These are phyloP conservation scores for Borostomias antarcticus DNA, from an alignment of 2,797 vertebrate genomes.

Conservation along the genomic window DNA sequence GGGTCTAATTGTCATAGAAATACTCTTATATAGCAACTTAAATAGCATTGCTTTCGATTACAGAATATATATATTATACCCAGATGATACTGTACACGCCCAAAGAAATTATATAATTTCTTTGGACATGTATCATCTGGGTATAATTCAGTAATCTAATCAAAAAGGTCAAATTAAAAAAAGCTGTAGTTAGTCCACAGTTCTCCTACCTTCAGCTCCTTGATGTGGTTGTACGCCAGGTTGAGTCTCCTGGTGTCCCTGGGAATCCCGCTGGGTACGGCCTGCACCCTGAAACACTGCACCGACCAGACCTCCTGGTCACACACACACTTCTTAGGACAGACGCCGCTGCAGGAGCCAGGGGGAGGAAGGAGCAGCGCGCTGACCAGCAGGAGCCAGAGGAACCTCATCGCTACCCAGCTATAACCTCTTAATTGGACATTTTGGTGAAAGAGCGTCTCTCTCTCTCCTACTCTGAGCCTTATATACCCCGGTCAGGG, in stretches of 20 bases:
- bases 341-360: slow-evolving; percentile 38
- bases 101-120: background rate
- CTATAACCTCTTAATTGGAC: slow-evolving; percentile 59
- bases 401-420: too few species aligned
- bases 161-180: too few species aligned
- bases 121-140: background rate
- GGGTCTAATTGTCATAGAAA: background rate
- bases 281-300: slow-evolving; percentile 75
- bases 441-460: slow-evolving; percentile 18
- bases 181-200: background rate
- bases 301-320: slow-evolving; percentile 59
- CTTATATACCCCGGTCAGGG: slow-evolving; percentile 44
- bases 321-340: slow-evolving; percentile 79
- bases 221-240: slow-evolving; percentile 80
- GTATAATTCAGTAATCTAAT: background rate
- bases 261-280: slow-evolving; percentile 70
- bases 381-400: slow-evolving; percentile 34
- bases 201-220: slow-evolving; percentile 74
- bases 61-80: too few species aligned
- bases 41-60: too few species aligned
- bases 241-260: slow-evolving; percentile 66
- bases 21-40: background rate
- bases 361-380: slow-evolving; percentile 41
- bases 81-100: too few species aligned
- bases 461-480: slow-evolving; percentile 1